Base-by-base conservation (phyloP, 2,113 vertebrate species). In the Seriola quinqueradiata region DNA sequence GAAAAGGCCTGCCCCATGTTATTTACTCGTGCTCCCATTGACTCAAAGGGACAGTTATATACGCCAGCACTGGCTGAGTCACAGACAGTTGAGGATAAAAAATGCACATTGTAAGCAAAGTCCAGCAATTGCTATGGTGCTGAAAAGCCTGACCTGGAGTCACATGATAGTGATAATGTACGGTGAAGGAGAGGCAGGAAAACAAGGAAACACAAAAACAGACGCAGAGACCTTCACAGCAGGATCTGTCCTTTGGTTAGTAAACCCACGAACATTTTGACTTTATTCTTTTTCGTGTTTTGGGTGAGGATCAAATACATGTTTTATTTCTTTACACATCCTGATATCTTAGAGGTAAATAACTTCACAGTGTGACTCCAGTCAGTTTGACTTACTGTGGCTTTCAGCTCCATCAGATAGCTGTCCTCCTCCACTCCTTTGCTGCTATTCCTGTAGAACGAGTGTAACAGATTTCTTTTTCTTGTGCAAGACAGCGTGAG, bases 101-200 rank as follows among this genome's bases (percentile, higher is more conserved):
- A 92, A 88, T 94, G 90, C 82, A 93, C 92, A 95, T 91, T 94
- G 92, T 93, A 87, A 92, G 81, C 90, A 83, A 93, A 93, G 88
- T 79, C 70, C 77, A 60, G 87, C 70, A 58, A 94, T 91, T 89
- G 88, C 94, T 87, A 91, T 94, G 94, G 93, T 81, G 92, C 92
- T 93, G 91, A 95, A 94, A 93, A 89, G 74, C 46, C 83, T 84
- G 71, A 70, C 86, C 91, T 90, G 91, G 90, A 88, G 92, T 96
- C 95, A 94, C 93, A 92, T 95, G 95, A 95, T 87, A 86, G 94
- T 95, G 92, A 93, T 93, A 83, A 85, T 44, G 84, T 79, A 61
- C 21, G 50, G 28, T 86, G 87, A 85, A 73, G 59, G 88, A 64
- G 76, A 84, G 86, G 46, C 59, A 71, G 61, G 19, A 58, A 57